Conservation (phyloP, 2,113 vertebrate species). For the Anthoscopus minutus region DNA sequence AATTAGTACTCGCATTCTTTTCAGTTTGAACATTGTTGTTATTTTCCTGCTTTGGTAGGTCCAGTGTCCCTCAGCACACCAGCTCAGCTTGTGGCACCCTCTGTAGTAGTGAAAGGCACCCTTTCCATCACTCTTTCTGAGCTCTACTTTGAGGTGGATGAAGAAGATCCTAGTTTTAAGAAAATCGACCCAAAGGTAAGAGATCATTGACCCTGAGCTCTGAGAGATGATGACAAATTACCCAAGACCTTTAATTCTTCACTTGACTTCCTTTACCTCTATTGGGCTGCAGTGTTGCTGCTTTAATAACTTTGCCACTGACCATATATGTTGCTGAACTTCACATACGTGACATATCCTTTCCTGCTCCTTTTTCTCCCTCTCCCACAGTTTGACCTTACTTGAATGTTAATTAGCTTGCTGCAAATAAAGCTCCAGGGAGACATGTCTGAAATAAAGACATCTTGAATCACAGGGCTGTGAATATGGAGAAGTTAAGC, state of each 20-base stretch:
- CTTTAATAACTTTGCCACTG: conserved; percentile 25
- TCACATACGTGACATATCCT: conserved; percentile 42
- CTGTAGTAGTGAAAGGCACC: conserved; percentile 84
- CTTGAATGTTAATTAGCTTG: conserved; percentile 69
- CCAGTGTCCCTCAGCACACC: conserved; percentile 87
- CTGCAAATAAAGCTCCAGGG: conserved; percentile 40
- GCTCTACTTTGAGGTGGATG: conserved; percentile 97
- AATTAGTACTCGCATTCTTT: not conserved
- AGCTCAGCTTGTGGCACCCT: conserved; percentile 91
- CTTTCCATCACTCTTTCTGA: conserved; percentile 93
- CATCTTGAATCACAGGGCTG: conserved; percentile 42
- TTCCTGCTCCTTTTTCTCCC: not conserved
- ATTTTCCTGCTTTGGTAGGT: conserved; percentile 75
- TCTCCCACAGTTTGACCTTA: conserved; percentile 27
- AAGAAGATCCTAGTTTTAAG: conserved; percentile 93
- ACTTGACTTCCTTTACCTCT: not conserved
- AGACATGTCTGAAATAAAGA: conserved; percentile 55
- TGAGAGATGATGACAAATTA: conserved; percentile 55
- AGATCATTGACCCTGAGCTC: conserved; percentile 48
- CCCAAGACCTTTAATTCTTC: conserved; percentile 55
- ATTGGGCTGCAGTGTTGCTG: not conserved
- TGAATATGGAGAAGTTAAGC: conserved; percentile 41
- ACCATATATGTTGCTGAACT: conserved; percentile 22
- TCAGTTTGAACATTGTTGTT: not conserved
- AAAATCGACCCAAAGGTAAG: conserved; percentile 96